phyloP scores from a whole-genome alignment of 2,888 invertebrate species.

The Atethmia centrago region DNA sequence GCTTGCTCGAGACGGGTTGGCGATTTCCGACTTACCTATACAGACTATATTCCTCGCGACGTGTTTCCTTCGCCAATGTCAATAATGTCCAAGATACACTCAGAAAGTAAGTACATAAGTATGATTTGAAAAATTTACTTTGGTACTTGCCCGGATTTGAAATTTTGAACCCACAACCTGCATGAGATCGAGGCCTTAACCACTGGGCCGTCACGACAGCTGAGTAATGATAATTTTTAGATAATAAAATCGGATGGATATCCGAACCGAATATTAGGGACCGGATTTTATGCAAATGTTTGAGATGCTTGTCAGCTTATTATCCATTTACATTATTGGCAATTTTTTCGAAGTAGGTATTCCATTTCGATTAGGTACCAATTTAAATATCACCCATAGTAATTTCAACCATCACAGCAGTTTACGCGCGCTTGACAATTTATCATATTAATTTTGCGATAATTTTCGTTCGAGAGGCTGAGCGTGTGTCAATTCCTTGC shows the following conservation, averaged over 20 bases:
- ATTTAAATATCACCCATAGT: background rate
- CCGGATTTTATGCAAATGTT: slow-evolving; percentile 1
- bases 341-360: background rate
- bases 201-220: background rate
- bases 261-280: background rate
- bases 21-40: background rate
- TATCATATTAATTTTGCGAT: background rate
- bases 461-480: background rate
- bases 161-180: too few species aligned
- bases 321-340: background rate
- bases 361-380: background rate
- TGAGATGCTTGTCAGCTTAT: too few species aligned
- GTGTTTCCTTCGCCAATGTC: background rate
- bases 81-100: background rate
- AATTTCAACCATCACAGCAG: background rate
- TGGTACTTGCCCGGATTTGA: background rate
- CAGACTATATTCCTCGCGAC: background rate
- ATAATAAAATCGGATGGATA: background rate
- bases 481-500: background rate
- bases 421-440: background rate
- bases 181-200: background rate
- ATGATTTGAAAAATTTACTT: background rate
- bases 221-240: background rate
- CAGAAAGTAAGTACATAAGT: background rate
- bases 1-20: background rate